Conservation (phyloP, 2,797 vertebrate species). For the Hyperoplus immaculatus region DNA sequence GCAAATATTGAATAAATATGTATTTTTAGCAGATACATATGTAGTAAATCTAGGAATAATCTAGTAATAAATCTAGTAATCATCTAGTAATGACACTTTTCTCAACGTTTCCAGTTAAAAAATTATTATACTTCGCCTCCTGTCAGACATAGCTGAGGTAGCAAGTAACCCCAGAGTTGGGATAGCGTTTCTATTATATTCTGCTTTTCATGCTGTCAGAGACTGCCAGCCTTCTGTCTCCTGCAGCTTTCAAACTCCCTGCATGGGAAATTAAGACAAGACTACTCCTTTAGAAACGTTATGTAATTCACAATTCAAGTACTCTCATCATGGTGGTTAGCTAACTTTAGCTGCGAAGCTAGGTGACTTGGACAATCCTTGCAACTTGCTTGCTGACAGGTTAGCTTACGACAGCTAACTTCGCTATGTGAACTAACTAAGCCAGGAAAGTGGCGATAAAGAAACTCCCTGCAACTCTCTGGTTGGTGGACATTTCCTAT, state of each 20-base stretch:
- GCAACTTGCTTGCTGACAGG: constrained; percentile 67
- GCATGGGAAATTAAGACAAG: background rate
- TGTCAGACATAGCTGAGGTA: constrained; percentile 29
- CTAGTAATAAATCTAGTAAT: too few species aligned
- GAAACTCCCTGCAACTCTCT: constrained; percentile 60
- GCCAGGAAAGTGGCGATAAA: constrained; percentile 55
- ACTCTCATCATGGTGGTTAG: constrained; percentile 26
- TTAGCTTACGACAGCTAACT: constrained; percentile 73
- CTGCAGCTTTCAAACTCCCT: background rate
- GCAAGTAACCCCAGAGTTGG: rapidly evolving
- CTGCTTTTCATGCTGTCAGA: constrained; percentile 67
- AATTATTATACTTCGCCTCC: constrained; percentile 1
- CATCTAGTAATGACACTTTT: too few species aligned
- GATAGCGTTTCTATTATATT: constrained; percentile 62
- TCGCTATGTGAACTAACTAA: constrained; percentile 68
- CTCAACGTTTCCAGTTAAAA: background rate
- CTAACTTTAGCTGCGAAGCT: constrained; percentile 51
- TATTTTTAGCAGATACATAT: rapidly evolving
- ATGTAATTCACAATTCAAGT: constrained; percentile 16
- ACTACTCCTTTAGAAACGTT: background rate
- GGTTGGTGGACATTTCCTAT: constrained; percentile 58
- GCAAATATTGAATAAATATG: rapidly evolving
- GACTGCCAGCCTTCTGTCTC: constrained; percentile 9
- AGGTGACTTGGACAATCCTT: constrained; percentile 59
- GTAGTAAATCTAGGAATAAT: rapidly evolving